Evolutionary conservation across 2,113 vertebrate species (phyloP), one percentile per base, ranked within the genome.

Genomic region (Poecilia latipinna): DNA sequence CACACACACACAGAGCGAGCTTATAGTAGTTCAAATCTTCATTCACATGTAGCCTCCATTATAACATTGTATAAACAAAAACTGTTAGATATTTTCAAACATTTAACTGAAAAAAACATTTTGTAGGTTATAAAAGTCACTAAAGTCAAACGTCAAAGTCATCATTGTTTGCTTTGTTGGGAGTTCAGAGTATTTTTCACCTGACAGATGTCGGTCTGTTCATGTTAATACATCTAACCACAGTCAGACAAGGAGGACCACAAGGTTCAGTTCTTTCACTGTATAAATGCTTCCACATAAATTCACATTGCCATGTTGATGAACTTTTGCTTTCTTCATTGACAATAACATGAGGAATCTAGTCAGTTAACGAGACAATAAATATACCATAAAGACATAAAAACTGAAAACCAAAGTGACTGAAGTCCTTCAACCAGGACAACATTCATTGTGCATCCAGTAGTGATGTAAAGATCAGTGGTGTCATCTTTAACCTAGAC

Each of bases 161-260:
- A 51, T 68, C 35, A 70, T 64, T 13, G n/a, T 42, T 73, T 57
- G 69, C 26, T 72, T 51, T 69, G 68, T 3, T 77, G 33, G 35
- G 22, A 72, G 71, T 12, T 65, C n/a, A 39, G 3, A 13, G 37
- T 42, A 79, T 73, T 29, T 54, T 24, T 57, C 8, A 3, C 15
- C 22, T 24, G 22, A 54, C 51, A 65, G 19, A 11, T 77, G 54
- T 67, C 37, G 62, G 28, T 48, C 42, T 44, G 15, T 44, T 44
- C 42, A 44, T 44, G 42, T 44, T 44, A 15, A 15, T 44, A 44
- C 13, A 44, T 44, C 42, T 44, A 44, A 44, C 42, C 44, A 13
- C 12, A 48, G 44, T 37, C 28, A 72, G 32, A 48, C 54, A 61
- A 3, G 44, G 22, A 54, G 51, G 10, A 54, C 51, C 51, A 54